Evolutionary conservation across 2,113 vertebrate genomes (phyloP), one percentile per base, ranked within the genome.

Genomic region (Laterallus jamaicensis): DNA sequence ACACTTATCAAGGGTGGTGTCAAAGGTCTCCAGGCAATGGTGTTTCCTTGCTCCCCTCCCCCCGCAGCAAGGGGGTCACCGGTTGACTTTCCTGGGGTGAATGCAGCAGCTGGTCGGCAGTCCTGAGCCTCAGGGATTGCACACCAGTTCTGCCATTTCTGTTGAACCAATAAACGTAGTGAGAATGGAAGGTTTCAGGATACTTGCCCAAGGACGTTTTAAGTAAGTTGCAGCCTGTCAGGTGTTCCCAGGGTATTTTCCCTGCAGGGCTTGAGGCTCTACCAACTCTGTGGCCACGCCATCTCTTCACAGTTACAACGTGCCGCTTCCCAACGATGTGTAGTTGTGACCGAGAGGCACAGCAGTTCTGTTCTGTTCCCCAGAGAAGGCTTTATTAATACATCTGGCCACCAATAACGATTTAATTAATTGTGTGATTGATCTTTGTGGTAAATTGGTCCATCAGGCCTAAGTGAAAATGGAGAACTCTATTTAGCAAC

Each of bases 81-180:
- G 52, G 12, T 28, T 78, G 44, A 21, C 62, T 55, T 76, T 47
- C 39, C 16, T 11, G 13, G 4, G 8, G 68, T 52, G 31, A 52
- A 10, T 5, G 1, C 77, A 32, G 39, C 32, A 17, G 52, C 60
- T 32, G 42, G 9, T 42, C 21, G 58, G 59, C 59, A 35, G 52
- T 3, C 0, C 44, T 26, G 24, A n/a, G 11, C 56, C 49, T 31
- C 19, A 12, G 29, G 29, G 18, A 24, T 55, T 54, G 76, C 0
- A 1, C 2, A 3, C 12, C 49, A 29, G 11, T 54, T 73, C 20
- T 29, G 19, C 11, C 32, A 28, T 20, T 73, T 50, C 32, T 47
- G 32, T 28, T 67, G 82, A 85, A 50, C n/a, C 0, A 0, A 4
- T 13, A 64, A 15, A 5, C 2, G 3, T 15, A 26, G 40, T 7